phyloP scores from a whole-genome alignment of 1,140 invertebrate species.

The Meteorus sp. region DNA sequence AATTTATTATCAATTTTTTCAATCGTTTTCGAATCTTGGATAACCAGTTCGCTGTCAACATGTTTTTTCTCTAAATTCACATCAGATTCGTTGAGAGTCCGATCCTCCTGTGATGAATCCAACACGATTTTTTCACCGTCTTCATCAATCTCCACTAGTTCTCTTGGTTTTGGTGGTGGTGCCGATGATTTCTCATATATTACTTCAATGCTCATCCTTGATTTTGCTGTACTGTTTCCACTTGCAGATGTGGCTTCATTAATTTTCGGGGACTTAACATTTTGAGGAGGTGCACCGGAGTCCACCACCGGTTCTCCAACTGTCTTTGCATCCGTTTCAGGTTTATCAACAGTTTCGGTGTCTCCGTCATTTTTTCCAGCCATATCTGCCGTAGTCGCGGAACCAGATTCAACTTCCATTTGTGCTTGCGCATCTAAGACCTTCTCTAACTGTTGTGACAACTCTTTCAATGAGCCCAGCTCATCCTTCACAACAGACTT shows the following conservation, averaged over 20 bases:
- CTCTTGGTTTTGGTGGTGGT: conserved; percentile 33
- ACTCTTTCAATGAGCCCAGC: background rate
- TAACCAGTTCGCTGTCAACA: conserved; percentile 33
- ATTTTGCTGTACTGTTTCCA: background rate
- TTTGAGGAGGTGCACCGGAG: background rate
- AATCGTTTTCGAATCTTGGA: conserved; percentile 23
- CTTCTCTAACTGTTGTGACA: background rate
- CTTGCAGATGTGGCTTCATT: background rate
- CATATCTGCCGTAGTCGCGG: no score
- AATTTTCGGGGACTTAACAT: background rate
- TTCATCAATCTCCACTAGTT: conserved; percentile 48
- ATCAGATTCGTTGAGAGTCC: conserved; percentile 27
- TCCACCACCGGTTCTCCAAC: background rate
- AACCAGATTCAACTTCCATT: no score
- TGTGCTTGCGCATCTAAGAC: no score
- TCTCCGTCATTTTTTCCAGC: no score
- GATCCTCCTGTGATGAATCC: conserved; percentile 39
- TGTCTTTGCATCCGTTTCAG: background rate
- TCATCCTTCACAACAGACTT: no score
- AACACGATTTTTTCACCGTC: conserved; percentile 42
- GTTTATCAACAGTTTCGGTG: no score
- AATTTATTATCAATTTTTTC: conserved; percentile 23
- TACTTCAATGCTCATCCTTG: conserved; percentile 44
- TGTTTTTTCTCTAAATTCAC: no score
- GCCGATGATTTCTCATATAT: conserved; percentile 38